Evolutionary conservation across 2,797 vertebrate species (phyloP).

Genomic region (Pipistrellus kuhlii): DNA sequence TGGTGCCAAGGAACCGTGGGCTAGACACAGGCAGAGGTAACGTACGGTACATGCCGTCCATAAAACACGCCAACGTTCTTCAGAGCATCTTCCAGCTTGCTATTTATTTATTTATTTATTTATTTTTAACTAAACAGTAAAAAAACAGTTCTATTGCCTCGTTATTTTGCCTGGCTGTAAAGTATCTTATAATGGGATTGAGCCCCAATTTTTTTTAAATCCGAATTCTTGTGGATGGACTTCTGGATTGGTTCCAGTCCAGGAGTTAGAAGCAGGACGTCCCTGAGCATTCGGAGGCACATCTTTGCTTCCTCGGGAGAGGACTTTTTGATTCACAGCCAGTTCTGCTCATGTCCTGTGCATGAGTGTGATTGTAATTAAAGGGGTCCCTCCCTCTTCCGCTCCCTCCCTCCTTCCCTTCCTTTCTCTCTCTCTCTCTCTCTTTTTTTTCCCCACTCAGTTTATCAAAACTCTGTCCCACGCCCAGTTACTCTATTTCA

Average conservation of each 20-base stretch:
- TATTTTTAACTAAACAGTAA: background rate
- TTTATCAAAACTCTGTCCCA: background rate
- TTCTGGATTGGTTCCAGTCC: background rate
- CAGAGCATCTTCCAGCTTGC: background rate
- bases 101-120: background rate
- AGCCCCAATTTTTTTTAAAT: background rate
- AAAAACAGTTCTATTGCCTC: background rate
- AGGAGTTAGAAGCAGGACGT: background rate
- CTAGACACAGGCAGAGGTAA: background rate
- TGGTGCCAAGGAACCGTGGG: background rate
- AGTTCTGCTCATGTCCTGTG: background rate
- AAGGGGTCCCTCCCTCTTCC: background rate
- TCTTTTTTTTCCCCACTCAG: background rate
- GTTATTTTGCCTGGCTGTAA: background rate
- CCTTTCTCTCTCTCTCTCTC: background rate
- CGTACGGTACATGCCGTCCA: fast-evolving
- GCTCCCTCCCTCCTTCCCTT: too few relatives aligned
- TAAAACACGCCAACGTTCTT: background rate
- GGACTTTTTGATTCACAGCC: background rate
- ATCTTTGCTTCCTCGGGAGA: background rate
- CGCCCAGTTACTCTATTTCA: background rate
- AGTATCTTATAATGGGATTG: background rate
- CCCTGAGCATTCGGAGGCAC: fast-evolving
- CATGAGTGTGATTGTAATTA: background rate
- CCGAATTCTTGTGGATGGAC: background rate